Percentiles rank a stretch among this genome's conserved stretches.
Conservation (phyloP, 2,113 vertebrate genomes). For the Myotis yumanensis region DNA sequence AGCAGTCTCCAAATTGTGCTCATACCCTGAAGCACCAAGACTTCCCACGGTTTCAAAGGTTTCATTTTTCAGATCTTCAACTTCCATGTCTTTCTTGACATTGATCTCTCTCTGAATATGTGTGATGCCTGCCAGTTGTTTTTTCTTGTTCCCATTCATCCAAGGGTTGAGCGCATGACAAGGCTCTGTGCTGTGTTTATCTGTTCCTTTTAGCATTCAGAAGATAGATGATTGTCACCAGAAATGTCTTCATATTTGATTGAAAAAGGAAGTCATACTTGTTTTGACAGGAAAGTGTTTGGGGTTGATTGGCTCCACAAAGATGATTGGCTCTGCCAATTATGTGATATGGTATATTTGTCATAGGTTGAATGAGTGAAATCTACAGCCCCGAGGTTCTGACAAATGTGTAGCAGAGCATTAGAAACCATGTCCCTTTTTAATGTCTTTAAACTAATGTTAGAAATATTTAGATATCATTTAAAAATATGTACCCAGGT, state of each 20-base stretch:
- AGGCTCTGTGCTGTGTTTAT: background rate
- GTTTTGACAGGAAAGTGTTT: background rate
- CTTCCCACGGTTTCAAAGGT: background rate
- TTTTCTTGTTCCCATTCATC: background rate
- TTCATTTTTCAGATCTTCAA: background rate
- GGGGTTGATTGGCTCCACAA: background rate
- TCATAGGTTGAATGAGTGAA: background rate
- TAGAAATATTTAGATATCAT: background rate
- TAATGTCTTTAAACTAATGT: background rate
- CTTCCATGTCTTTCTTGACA: constrained; percentile 34
- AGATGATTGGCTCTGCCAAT: constrained; percentile 21
- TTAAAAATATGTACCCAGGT: constrained; percentile 26
- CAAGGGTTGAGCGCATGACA: background rate
- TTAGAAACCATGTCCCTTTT: background rate
- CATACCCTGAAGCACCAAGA: background rate
- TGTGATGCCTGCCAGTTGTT: background rate
- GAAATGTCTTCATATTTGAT: background rate
- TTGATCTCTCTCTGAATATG: background rate
- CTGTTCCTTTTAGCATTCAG: background rate
- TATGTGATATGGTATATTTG: background rate
- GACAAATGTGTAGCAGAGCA: background rate
- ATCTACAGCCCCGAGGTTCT: background rate
- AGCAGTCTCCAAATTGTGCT: background rate
- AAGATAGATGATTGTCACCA: background rate
- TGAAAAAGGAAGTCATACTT: background rate